Percentiles rank a stretch among this genome's conserved stretches.
Evolutionary conservation across 2,113 vertebrate species (phyloP).

Genomic region (Cyrtonyx montezumae): DNA sequence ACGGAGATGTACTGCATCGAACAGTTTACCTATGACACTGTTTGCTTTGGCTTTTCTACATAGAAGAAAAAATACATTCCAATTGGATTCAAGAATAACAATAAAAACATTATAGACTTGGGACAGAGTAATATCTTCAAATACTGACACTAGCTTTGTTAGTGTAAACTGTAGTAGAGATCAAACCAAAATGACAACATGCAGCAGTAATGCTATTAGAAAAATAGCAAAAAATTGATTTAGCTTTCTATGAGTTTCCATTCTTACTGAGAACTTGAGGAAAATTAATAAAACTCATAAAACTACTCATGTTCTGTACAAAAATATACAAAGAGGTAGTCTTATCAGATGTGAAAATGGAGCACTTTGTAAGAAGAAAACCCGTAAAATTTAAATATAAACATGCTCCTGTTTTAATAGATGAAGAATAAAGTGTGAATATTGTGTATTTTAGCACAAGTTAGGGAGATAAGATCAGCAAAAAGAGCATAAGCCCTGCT

Average conservation of each 20-base stretch:
- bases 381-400: background rate
- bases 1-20: background rate
- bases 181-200: background rate
- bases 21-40: background rate
- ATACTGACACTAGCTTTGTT: background rate
- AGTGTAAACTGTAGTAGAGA: background rate
- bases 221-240: background rate
- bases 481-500: constrained; percentile 30
- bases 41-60: background rate
- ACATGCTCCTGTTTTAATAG: background rate
- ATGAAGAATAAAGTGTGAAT: background rate
- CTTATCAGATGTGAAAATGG: background rate
- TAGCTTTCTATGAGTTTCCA: background rate
- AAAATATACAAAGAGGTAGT: background rate
- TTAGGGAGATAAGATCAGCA: background rate
- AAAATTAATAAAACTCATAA: background rate
- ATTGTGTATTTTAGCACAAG: background rate
- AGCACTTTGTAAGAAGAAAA: background rate
- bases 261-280: background rate
- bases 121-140: background rate
- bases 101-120: background rate
- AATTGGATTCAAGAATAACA: background rate
- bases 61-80: background rate
- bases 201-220: background rate
- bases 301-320: background rate